Base-by-base conservation (phyloP, 2,888 invertebrate genomes). In the Eucera pruinosa region DNA sequence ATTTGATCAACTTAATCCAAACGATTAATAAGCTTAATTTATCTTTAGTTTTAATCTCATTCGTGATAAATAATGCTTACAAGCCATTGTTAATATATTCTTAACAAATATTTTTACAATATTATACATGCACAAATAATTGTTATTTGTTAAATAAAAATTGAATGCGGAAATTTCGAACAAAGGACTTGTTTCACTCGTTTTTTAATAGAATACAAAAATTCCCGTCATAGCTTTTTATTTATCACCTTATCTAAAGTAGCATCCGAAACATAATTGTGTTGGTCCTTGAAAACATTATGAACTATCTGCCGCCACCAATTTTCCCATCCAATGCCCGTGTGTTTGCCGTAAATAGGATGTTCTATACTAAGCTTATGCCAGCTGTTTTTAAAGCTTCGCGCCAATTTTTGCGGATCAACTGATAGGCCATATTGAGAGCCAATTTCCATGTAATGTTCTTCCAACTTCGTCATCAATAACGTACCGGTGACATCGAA, bases 401-500 rank as follows among this genome's bases (percentile, higher is more conserved):
- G 91, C 84, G 94, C 94, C 83, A 95, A 89, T 84, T 94, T 93
- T 15, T 94, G 91, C 41, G 94, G 93, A 75, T 95, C 94, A 25
- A 89, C 67, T 50, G 92, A 89, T 39, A 96, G 93, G 0, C 97
- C 97, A 90, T 96, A 94, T 67, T 95, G 93, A 5, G 93, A 93
- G 4, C 96, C 97, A 68, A 96, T 94, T 78, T 94, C 93, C 9
- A 95, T 94, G 91, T 98, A 98, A 89, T 96, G 95, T 81, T 89
- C 86, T 7, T 86, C 88, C 18, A 91, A 66, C 45, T 87, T 89
- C 2, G 91, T 89, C 87, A 84, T 89, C 13, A 98, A 92, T 50
- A 98, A 92, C 0, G 98, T 98, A 84, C 97, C 97, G 15, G 97
- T 98, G 65, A 96, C 96, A 92, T 98, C 98, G 91, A 98, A 97